These are phyloP conservation scores for Neodiprion lecontei DNA, from an alignment of 1,140 invertebrate genomes.

Conservation along the genomic window DNA sequence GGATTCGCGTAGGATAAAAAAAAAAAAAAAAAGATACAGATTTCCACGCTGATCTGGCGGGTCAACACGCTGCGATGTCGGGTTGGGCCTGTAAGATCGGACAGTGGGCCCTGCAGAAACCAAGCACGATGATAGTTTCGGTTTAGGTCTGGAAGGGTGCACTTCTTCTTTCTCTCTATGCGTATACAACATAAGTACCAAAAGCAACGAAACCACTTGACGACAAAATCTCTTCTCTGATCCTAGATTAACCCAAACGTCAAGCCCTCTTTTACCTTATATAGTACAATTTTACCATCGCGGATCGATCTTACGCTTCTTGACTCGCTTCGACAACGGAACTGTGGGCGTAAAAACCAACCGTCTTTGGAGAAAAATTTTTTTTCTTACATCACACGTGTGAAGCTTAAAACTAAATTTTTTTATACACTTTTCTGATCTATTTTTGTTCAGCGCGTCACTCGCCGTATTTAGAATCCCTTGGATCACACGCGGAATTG, in stretches of 20 bases:
- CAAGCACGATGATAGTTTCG: background rate
- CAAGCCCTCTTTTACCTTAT: constrained; percentile 24
- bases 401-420: no score
- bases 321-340: background rate
- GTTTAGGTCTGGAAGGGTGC: background rate
- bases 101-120: background rate
- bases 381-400: no score
- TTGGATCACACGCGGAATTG: no score
- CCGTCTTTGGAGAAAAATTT: no score
- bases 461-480: no score
- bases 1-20: constrained; percentile 50
- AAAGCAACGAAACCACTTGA: constrained; percentile 45
- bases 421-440: no score
- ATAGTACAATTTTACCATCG: no score
- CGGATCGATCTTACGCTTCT: constrained; percentile 1
- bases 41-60: background rate
- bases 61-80: background rate
- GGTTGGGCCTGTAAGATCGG: no score
- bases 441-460: no score
- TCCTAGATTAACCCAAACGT: constrained; percentile 48
- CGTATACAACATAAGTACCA: background rate
- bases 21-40: constrained; percentile 30
- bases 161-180: background rate
- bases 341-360: no score
- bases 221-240: constrained; percentile 54